A percentile compares a stretch with the other conserved stretches of the same genome.
These are phyloP conservation scores for Teleopsis dalmanni DNA, from an alignment of 1,140 invertebrate species.

Conservation along the genomic window DNA sequence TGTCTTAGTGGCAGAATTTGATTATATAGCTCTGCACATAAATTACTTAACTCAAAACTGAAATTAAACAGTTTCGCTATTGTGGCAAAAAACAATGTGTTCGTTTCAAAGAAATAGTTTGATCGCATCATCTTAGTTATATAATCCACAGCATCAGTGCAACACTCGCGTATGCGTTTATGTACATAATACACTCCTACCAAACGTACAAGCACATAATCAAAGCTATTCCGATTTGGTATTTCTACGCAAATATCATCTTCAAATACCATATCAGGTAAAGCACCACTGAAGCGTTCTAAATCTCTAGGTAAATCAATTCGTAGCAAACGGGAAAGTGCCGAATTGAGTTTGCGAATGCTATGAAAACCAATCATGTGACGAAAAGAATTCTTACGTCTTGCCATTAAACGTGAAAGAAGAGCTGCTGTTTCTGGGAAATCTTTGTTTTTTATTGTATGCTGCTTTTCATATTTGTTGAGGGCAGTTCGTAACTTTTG, in stretches of 20 bases:
- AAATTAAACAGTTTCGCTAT: conserved; percentile 31
- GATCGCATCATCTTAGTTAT: conserved; percentile 27
- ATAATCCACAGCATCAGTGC: conserved; percentile 23
- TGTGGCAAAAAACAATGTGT: conserved; percentile 27
- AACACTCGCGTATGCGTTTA: conserved; percentile 28
- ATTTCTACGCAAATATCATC: conserved; percentile 13
- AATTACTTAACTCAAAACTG: conserved; percentile 17
- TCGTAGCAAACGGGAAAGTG: conserved; percentile 29
- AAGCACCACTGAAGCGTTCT: conserved; percentile 22
- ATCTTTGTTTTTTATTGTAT: conserved; percentile 11
- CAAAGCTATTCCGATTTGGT: conserved; percentile 28
- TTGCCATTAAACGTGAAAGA: conserved; percentile 31
- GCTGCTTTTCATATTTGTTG: conserved; percentile 24
- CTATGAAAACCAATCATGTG: conserved; percentile 28
- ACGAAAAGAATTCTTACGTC: conserved; percentile 33
- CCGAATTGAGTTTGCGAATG: conserved; percentile 29
- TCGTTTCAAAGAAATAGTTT: conserved; percentile 31
- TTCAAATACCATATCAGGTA: conserved; percentile 28
- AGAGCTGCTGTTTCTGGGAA: conserved; percentile 31
- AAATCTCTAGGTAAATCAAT: conserved; percentile 27
- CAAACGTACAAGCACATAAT: conserved; percentile 29
- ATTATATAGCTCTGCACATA: conserved; percentile 26
- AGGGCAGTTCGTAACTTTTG: conserved; percentile 24
- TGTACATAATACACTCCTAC: conserved; percentile 23
- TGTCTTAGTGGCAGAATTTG: conserved; percentile 13